Evolutionary conservation across 2,888 invertebrate species (phyloP), one percentile per base, ranked within the genome.

Genomic region (Lasioglossum marginatum): DNA sequence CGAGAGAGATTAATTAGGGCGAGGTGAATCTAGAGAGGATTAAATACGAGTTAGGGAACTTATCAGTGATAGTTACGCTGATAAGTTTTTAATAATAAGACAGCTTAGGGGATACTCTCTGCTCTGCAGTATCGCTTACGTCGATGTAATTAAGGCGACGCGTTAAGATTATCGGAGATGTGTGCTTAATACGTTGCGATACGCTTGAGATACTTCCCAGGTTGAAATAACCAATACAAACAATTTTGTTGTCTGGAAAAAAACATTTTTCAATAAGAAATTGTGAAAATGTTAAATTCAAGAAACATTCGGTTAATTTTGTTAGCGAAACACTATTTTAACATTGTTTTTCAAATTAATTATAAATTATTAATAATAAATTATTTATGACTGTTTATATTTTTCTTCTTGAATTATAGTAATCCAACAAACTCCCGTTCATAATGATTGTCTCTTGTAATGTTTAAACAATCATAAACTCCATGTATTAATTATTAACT

Each of bases 61-160:
- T 72, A 48, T 37, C 78, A 37, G 27, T 16, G 5, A 71, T 43
- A 34, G 16, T 14, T 66, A 45, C 19, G 60, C 37, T 71, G 78
- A 78, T 48, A 78, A 43, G 45, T 66, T 37, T 76, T 84, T 77
- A 75, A 79, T 81, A 86, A 81, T 79, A 75, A 77, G 79, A n/a
- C 19, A 60, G 70, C 81, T 85, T 81, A 73, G 52, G 43, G 71
- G 68, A 34, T 74, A 23, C 72, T n/a, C n/a, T 57, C 57, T n/a
- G 57, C 57, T 73, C 66, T n/a, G 27, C 70, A 23, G 45, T 45
- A 79, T 40, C n/a, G 71, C 40, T 31, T n/a, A 40, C 40, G 16
- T 31, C 34, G 43, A 78, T 57, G n/a, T 78, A 78, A 78, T 81
- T 71, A 78, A 71, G 60, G 12, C 16, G 1, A 16, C 48, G 60